Conservation (phyloP, 2,888 invertebrate species). For the Callyntrura sp. region DNA sequence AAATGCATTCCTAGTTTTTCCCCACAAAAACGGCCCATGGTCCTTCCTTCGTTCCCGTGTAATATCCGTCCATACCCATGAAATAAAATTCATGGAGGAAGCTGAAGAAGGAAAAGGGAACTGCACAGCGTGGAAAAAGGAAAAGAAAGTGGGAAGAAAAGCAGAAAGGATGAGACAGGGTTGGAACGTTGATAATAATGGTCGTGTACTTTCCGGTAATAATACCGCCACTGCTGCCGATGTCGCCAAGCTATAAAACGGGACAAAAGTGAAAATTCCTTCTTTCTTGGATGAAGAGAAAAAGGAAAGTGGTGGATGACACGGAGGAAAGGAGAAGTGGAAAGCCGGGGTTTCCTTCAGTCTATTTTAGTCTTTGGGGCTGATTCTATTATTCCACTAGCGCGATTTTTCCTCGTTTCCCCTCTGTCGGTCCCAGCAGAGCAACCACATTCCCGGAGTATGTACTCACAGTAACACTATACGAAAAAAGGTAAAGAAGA, state of each 20-base stretch:
- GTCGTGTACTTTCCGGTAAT: conserved; percentile 54
- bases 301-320: conserved; percentile 2
- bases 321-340: not conserved
- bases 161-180: conserved; percentile 32
- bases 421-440: not conserved
- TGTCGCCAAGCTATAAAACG: conserved; percentile 18
- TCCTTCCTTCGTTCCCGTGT: not conserved
- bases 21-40: not conserved
- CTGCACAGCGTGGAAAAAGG: not conserved
- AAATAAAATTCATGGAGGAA: conserved; percentile 25
- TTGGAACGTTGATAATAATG: conserved; percentile 29
- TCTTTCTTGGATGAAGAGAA: not conserved
- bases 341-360: conserved; percentile 11
- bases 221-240: conserved; percentile 15
- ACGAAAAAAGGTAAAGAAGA: not conserved
- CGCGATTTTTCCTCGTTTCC: not conserved
- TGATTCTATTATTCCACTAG: conserved; percentile 51
- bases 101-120: not conserved
- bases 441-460: not conserved
- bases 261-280: conserved; percentile 52
- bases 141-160: not conserved
- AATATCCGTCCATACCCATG: conserved; percentile 40
- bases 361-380: not conserved
- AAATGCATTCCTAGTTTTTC: conserved; percentile 2
- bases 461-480: not conserved